Evolutionary conservation across 2,797 vertebrate species (phyloP).

Genomic region (Heterohyrax brucei): DNA sequence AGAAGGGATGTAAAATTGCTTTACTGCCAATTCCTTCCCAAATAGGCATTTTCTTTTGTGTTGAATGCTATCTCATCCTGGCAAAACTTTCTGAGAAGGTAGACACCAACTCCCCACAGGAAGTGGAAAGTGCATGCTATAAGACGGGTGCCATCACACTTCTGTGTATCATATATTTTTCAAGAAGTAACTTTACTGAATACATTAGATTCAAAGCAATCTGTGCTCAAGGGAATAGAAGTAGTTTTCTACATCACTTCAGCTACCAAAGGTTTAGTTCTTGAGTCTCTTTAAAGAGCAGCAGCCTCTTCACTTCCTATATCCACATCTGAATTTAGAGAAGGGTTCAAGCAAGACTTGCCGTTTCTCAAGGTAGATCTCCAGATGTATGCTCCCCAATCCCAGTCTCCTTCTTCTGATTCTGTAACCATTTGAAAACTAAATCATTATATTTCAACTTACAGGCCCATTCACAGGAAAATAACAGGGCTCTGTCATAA

Average conservation of each 20-base stretch:
- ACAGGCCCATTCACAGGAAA: background rate
- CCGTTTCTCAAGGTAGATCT: background rate
- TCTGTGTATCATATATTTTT: background rate
- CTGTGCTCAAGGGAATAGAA: background rate
- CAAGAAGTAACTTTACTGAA: background rate
- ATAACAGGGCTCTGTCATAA: background rate
- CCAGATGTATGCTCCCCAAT: background rate
- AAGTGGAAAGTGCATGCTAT: background rate
- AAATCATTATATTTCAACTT: background rate
- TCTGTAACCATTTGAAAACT: constrained; percentile 22
- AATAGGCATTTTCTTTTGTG: background rate
- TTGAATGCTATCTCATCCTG: background rate
- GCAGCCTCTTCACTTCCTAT: background rate
- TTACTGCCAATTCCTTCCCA: background rate
- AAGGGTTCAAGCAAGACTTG: background rate
- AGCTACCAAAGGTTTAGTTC: background rate
- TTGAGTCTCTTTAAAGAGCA: background rate
- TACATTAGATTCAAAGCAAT: background rate
- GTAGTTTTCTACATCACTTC: background rate
- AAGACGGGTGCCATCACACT: background rate
- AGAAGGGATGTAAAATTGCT: background rate
- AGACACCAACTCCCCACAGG: background rate
- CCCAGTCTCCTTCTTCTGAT: background rate
- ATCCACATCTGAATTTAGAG: background rate
- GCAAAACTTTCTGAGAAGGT: background rate